These are phyloP conservation scores for Onychostoma macrolepis DNA, from an alignment of 2,113 vertebrate genomes.

Conservation along the genomic window DNA sequence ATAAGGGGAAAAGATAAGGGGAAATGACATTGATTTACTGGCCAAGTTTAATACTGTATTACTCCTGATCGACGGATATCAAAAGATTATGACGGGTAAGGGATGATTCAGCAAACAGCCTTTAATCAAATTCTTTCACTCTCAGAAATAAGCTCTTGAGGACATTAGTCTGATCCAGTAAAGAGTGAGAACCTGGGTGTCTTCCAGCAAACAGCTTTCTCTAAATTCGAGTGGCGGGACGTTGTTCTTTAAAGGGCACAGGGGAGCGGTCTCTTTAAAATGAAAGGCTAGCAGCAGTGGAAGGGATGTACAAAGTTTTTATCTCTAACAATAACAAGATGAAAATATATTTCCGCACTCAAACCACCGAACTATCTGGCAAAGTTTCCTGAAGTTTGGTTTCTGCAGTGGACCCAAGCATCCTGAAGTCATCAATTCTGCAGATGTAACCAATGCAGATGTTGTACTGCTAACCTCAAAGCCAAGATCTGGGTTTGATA, in stretches of 20 bases:
- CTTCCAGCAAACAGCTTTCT: conserved; percentile 53
- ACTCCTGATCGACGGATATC: background rate
- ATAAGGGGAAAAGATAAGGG: background rate
- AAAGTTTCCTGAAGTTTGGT: background rate
- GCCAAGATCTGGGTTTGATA: conserved; percentile 28
- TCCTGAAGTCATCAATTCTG: conserved; percentile 4
- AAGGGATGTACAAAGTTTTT: conserved; percentile 41
- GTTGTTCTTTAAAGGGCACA: conserved; percentile 41
- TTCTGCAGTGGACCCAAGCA: conserved; percentile 8
- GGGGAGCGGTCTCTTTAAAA: conserved; percentile 46
- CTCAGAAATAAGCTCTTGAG: conserved; percentile 32
- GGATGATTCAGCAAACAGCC: conserved; percentile 41
- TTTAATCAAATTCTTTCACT: conserved; percentile 52
- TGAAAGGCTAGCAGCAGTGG: conserved; percentile 37
- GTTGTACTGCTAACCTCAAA: conserved; percentile 15
- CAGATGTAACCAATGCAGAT: conserved; percentile 3
- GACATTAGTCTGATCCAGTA: conserved; percentile 41
- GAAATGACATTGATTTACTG: conserved; percentile 10
- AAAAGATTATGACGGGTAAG: conserved; percentile 42
- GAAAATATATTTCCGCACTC: conserved; percentile 1
- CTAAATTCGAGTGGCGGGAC: conserved; percentile 42
- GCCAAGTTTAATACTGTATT: conserved; percentile 10
- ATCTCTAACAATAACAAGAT: conserved; percentile 40
- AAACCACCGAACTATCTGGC: conserved; percentile 5
- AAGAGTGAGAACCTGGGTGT: conserved; percentile 33